Base-by-base conservation (phyloP, 2,113 vertebrate genomes). In the Turnix velox region DNA sequence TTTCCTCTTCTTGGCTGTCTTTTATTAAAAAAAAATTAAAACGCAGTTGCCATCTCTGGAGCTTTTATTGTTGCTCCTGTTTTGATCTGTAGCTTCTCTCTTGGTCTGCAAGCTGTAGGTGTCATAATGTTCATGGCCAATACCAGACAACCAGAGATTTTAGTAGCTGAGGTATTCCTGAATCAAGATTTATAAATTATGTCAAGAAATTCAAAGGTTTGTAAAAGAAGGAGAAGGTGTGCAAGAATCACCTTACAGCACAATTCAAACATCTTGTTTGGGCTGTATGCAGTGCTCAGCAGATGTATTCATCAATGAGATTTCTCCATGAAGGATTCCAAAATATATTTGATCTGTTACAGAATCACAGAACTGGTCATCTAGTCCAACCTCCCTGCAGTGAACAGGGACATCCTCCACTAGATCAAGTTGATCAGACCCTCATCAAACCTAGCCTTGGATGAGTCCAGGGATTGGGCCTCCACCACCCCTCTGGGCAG, bases 291-390 rank as follows among this genome's bases (percentile, higher is more conserved):
- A 68, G 48, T 88, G 52, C 59, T 71, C 42, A 82, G 69, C 66
- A 93, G 69, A 91, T 43, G 27, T 62, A 87, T 52, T 84, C 24
- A 87, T 58, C 84, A 87, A 55, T 1, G 9, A 87, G 54, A 87
- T 89, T 92, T 87, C 82, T 89, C 69, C 66, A 48, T 12, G 52
- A 79, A 91, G 48, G 42, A 79, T 28, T 54, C 54, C 73, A 63
- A 58, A 92, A 92, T 65, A 85, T 25, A 80, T 69, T 83, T 82
- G 92, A 94, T 92, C 92, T 73, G n/a, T n/a, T n/a, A n/a, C n/a
- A n/a, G n/a, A n/a, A n/a, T n/a, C n/a, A n/a, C n/a, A n/a, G n/a
- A n/a, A n/a, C n/a, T n/a, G n/a, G n/a, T n/a, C n/a, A n/a, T n/a
- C n/a, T n/a, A n/a, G n/a, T n/a, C n/a, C n/a, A n/a, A n/a, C n/a